Base-by-base conservation (phyloP, 1,140 invertebrate species). In the Bombus picipes region DNA sequence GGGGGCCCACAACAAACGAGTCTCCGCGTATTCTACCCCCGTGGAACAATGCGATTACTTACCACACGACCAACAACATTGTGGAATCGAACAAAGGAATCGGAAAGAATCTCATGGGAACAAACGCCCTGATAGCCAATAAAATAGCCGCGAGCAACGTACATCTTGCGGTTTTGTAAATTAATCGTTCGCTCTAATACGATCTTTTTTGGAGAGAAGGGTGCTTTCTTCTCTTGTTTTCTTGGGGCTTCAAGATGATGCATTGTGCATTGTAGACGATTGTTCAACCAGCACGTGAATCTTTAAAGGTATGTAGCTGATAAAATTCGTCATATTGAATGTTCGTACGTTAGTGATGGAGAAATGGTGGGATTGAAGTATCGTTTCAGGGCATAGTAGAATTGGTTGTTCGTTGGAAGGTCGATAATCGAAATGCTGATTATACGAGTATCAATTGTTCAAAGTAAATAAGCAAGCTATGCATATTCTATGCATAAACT, bases 1-100 rank as follows among this genome's bases (percentile, higher is more conserved):
- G 80, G 86, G 75, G 86, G 47, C 62, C 74, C 77, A n/a, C 62
- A 53, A 71, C 85, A 68, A 78, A 76, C 43, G 80, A 72, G 59
- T 47, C 62, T 32, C 62, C 65, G 53, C 70, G 65, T 68, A 57
- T 76, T 79, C 75, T 65, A 59, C 37, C 34, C 37, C 15, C 76
- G 32, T 28, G 34, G 72, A 81, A 87, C 87, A 89, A 89, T 89
- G 77, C 81, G 87, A 89, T 89, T 89, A 83, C 79, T 87, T 81
- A 81, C 47, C 81, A 47, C 72, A 57, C 74, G 71, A 43, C 65
- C 65, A 86, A 86, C 79, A 62, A 75, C 75, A 75, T 74, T 53
- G 83, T 81, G 88, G 65, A 74, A 76, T 76, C 76, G 76, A 62
- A 83, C 75, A 76, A 83, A 80, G 76, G 85, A 68, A 75, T 70